Base-by-base conservation (phyloP, 2,888 invertebrate species). In the Druceiella hillmani region DNA sequence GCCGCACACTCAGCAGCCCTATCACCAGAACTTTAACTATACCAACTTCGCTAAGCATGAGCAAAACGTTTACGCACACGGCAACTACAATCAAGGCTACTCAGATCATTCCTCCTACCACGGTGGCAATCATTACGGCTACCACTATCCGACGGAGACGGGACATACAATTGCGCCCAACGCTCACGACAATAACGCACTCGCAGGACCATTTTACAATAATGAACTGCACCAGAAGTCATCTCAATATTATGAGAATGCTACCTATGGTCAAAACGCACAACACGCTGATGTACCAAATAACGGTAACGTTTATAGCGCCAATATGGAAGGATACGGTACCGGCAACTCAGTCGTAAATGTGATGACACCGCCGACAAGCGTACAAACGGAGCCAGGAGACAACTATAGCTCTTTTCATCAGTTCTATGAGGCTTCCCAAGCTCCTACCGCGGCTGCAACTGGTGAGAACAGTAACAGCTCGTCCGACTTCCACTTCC, bases 401-500 rank as follows among this genome's bases (percentile, higher is more conserved):
- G 83, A 83, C 41, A 75, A 74, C 43, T 84, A 83, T 58, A 79
- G 78, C 49, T 78, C 78, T 40, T 83, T 80, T 59, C 81, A 81
- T 48, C 82, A 82, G 56, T 83, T 81, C 59, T 85, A 85, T 59
- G 71, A 76, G 37, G 71, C 71, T 40, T 71, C 64, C 40, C 70
- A 74, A 54, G 66, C 70, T 38, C 58, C 74, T 3, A 66, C 36
- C 10, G 50, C 55, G 29, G 47, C 70, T 22, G 45, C 45, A 24
- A 55, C 77, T 13, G 80, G 84, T 32, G 88, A 89, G 54, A 88
- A 88, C 64, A 88, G 87, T 52, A 90, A 89, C 61, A 88, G 87
- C 59, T 90, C 90, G n/a, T 89, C 91, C 17, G 92, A 92, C 64
- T 92, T 92, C 66, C 92, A 92, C 64, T 93, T 93, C 62, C 76